These are phyloP conservation scores for Toxotes jaculatrix DNA, from an alignment of 2,113 vertebrate species.

Conservation along the genomic window DNA sequence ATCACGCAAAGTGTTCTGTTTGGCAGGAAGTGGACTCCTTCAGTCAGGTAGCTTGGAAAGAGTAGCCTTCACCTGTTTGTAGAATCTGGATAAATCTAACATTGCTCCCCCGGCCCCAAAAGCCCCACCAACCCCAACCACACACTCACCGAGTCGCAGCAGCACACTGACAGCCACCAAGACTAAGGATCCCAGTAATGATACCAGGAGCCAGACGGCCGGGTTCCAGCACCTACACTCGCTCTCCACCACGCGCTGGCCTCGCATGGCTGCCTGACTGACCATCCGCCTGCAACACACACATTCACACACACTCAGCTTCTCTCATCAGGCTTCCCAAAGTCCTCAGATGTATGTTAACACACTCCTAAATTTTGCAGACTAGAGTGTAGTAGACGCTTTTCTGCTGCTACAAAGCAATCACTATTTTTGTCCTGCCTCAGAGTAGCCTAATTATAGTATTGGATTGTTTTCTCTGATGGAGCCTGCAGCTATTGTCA, in stretches of 20 bases:
- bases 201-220: conserved; percentile 75
- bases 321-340: background rate
- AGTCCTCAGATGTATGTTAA: background rate
- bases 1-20: background rate
- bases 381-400: background rate
- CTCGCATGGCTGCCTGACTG: conserved; percentile 79
- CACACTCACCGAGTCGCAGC: conserved; percentile 73
- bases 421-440: conserved; percentile 43
- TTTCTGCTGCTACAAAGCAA: conserved; percentile 34
- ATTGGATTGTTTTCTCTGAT: conserved; percentile 72
- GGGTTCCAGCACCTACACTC: conserved; percentile 76
- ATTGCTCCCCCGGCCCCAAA: background rate
- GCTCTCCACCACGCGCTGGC: conserved; percentile 69
- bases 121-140: background rate
- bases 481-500: conserved; percentile 55
- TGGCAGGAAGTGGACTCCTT: background rate
- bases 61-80: background rate
- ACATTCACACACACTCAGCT: conserved; percentile 35
- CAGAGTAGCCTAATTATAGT: conserved; percentile 57
- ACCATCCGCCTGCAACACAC: conserved; percentile 70
- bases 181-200: conserved; percentile 75
- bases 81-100: background rate
- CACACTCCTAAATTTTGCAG: background rate
- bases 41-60: background rate
- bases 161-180: conserved; percentile 72